Conservation (phyloP, 2,888 invertebrate species). For the Tiliacea citrago region DNA sequence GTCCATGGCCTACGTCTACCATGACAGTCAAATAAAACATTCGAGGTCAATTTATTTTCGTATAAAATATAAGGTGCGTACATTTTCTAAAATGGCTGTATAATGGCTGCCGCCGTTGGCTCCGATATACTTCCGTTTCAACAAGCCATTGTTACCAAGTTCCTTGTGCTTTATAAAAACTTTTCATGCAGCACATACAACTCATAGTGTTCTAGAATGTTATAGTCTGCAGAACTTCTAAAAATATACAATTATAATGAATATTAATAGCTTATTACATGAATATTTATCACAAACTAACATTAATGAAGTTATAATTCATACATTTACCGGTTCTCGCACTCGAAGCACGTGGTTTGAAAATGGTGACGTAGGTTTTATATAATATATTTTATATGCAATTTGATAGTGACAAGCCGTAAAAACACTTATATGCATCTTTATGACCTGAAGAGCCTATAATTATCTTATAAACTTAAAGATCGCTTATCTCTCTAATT, state of each 20-base stretch:
- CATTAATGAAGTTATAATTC: slow-evolving; percentile 38
- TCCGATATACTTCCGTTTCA: slow-evolving; percentile 76
- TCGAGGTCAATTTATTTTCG: slow-evolving; percentile 73
- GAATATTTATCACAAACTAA: slow-evolving; percentile 48
- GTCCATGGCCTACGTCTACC: slow-evolving; percentile 52
- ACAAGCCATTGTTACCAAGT: slow-evolving; percentile 74
- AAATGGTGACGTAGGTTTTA: slow-evolving; percentile 19
- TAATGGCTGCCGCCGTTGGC: slow-evolving; percentile 74
- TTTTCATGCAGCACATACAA: slow-evolving; percentile 30
- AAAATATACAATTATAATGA: slow-evolving; percentile 37
- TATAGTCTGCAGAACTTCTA: slow-evolving; percentile 14
- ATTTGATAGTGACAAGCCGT: slow-evolving; percentile 11
- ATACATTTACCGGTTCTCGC: slow-evolving; percentile 50
- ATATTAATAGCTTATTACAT: slow-evolving; percentile 31
- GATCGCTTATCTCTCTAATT: slow-evolving; percentile 18
- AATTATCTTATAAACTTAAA: slow-evolving; percentile 32
- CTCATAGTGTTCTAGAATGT: slow-evolving; percentile 16
- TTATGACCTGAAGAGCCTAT: slow-evolving; percentile 9
- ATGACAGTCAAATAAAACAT: slow-evolving; percentile 56
- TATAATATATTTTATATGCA: not conserved
- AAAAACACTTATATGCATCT: slow-evolving; percentile 1
- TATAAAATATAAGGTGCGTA: slow-evolving; percentile 50
- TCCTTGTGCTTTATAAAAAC: slow-evolving; percentile 75
- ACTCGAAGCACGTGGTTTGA: slow-evolving; percentile 33
- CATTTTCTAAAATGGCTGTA: slow-evolving; percentile 71